A percentile compares a stretch with the other conserved stretches of the same genome.
phyloP scores from a whole-genome alignment of 2,888 invertebrate genomes.

The Tiliacea citrago region DNA sequence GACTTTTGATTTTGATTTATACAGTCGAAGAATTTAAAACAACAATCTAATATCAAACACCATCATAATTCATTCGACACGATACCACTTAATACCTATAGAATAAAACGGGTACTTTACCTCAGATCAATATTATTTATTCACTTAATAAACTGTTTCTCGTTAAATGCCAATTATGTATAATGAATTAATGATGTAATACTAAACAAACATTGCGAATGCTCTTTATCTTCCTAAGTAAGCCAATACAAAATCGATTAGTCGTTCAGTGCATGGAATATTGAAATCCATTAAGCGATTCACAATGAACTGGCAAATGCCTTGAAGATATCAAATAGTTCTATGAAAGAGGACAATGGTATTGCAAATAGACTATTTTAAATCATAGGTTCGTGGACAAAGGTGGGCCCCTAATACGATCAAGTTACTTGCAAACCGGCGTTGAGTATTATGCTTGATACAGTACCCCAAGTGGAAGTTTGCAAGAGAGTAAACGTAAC shows the following conservation, averaged over 20 bases:
- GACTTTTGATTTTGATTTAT: too few relatives aligned
- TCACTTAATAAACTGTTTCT: conserved; percentile 43
- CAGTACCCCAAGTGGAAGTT: too few relatives aligned
- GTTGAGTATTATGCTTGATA: neutral
- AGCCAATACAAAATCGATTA: conserved; percentile 62
- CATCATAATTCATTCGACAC: conserved; percentile 28
- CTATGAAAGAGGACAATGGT: conserved; percentile 35
- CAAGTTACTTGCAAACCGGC: conserved; percentile 27
- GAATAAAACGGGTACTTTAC: conserved; percentile 45
- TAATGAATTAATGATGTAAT: conserved; percentile 68
- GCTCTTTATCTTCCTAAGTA: conserved; percentile 44
- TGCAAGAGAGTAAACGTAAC: too few relatives aligned
- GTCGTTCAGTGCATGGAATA: conserved; percentile 54
- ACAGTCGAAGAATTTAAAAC: conserved; percentile 1
- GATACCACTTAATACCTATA: conserved; percentile 10
- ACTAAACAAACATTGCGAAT: conserved; percentile 68
- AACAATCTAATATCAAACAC: conserved; percentile 37
- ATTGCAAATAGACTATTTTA: conserved; percentile 38
- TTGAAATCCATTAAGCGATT: conserved; percentile 51
- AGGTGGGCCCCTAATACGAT: conserved; percentile 15
- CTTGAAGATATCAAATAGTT: conserved; percentile 45
- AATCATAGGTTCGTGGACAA: conserved; percentile 11
- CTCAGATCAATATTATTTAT: conserved; percentile 46
- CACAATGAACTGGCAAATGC: conserved; percentile 45
- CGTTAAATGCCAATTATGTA: conserved; percentile 58